Base-by-base conservation (phyloP, 1,140 invertebrate genomes). In the Zelostemma sp. region DNA sequence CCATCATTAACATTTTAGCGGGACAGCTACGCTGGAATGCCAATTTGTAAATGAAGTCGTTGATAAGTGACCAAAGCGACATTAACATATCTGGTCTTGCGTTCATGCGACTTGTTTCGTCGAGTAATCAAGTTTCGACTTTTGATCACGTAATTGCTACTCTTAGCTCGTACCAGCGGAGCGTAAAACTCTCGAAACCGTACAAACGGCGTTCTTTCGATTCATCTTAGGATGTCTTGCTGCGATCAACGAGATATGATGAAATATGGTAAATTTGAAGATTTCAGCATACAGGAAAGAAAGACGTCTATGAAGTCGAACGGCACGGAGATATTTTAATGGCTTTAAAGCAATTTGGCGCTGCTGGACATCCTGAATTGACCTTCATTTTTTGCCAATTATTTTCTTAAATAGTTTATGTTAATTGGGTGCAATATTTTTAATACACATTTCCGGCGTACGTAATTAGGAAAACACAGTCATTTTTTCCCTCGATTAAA, bases 11-110 rank as follows among this genome's bases (percentile, higher is more conserved):
- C 75, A 64, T 80, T 75, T 69, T 76, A 70, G 60, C 58, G 67
- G 19, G 58, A 48, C 57, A 53, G 51, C 33, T 40, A 12, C 56
- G 54, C 40, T 67, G 70, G 73, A 73, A 77, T 76, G 74, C 66
- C 73, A 80, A 79, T 79, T 80, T 75, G 74, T 80, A 79, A 79
- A 79, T 80, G 72, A 80, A 80, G 78, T 73, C 70, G 73, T 78
- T 73, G 75, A 80, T 80, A 78, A 80, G 77, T 79, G 72, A 74
- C 72, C 74, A 61, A 66, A 62, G 56, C 68, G 65, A 70, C 67
- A 77, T 73, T 75, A 68, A 72, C 62, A 66, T 71, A 71, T 62
- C 68, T 59, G 58, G 68, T 71, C 62, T 65, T 63, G 62, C 49
- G 45, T 47, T 11, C 56, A 60, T 55, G 54, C 60, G 60, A 64